Percentiles rank a stretch among this genome's conserved stretches.
Conservation (phyloP, 2,888 invertebrate genomes). For the Tuberolachnus salignus region DNA sequence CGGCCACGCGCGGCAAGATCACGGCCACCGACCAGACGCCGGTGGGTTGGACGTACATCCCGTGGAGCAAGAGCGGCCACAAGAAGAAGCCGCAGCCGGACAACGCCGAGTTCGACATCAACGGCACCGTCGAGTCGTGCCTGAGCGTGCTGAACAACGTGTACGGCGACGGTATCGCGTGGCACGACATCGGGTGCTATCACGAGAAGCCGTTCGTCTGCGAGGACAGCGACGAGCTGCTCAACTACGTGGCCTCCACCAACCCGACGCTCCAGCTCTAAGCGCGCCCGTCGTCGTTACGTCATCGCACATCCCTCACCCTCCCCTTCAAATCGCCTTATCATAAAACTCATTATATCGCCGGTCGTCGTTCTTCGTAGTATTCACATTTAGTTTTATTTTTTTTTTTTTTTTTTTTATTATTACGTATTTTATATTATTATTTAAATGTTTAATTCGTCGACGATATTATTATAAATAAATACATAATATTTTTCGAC, state of each 20-base stretch:
- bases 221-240: constrained; percentile 86
- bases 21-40: constrained; percentile 74
- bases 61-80: constrained; percentile 90
- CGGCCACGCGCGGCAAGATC: constrained; percentile 85
- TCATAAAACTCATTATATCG: no score
- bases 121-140: constrained; percentile 85
- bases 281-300: background rate
- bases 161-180: constrained; percentile 90
- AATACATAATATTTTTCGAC: no score
- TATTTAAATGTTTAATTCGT: no score
- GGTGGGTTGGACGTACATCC: constrained; percentile 80
- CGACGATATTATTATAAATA: no score
- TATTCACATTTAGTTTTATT: no score
- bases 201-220: constrained; percentile 91
- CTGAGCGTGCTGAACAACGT: constrained; percentile 88
- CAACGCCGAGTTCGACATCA: constrained; percentile 89
- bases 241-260: constrained; percentile 82
- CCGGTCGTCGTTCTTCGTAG: no score
- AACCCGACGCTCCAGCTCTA: constrained; percentile 84
- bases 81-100: constrained; percentile 87
- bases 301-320: no score
- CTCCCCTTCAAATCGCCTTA: background rate
- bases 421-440: no score
- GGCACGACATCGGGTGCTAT: constrained; percentile 93
- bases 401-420: no score